A percentile compares a stretch with the other conserved stretches of the same genome.
These are phyloP conservation scores for Cyrtodaria siliqua DNA, from an alignment of 2,888 invertebrate genomes.

Conservation along the genomic window DNA sequence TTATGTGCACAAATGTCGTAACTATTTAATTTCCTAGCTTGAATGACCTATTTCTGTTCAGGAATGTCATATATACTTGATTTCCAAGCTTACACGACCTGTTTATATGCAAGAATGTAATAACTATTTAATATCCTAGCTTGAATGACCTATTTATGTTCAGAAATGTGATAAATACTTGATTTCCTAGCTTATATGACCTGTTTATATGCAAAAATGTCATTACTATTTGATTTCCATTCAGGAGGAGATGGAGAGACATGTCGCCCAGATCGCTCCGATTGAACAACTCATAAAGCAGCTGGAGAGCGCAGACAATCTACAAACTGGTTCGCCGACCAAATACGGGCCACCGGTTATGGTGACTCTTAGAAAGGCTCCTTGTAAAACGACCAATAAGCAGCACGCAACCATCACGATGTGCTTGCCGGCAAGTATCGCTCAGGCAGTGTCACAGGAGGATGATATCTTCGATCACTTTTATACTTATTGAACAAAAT, in stretches of 20 bases:
- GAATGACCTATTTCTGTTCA: no score
- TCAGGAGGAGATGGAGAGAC: background rate
- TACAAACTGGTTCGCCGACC: background rate
- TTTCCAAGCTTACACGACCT: no score
- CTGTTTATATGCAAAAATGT: no score
- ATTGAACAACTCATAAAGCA: conserved; percentile 28
- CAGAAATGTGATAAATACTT: no score
- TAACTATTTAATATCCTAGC: no score
- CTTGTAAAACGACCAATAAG: conserved; percentile 44
- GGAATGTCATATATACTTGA: no score
- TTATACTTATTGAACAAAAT: conserved; percentile 9
- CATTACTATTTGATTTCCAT: no score
- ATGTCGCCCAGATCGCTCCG: conserved; percentile 7
- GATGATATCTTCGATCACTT: conserved; percentile 64
- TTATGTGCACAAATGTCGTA: no score
- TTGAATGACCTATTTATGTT: no score
- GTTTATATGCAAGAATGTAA: no score
- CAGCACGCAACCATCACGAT: conserved; percentile 41
- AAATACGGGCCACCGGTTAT: conserved; percentile 56
- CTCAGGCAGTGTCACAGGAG: conserved; percentile 58
- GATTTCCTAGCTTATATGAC: no score
- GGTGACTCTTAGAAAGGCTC: conserved; percentile 55
- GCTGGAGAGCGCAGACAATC: conserved; percentile 16
- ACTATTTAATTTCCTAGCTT: no score
- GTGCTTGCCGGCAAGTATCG: conserved; percentile 60